Evolutionary conservation across 2,113 vertebrate species (phyloP).

Genomic region (Marcusenius ussheri): DNA sequence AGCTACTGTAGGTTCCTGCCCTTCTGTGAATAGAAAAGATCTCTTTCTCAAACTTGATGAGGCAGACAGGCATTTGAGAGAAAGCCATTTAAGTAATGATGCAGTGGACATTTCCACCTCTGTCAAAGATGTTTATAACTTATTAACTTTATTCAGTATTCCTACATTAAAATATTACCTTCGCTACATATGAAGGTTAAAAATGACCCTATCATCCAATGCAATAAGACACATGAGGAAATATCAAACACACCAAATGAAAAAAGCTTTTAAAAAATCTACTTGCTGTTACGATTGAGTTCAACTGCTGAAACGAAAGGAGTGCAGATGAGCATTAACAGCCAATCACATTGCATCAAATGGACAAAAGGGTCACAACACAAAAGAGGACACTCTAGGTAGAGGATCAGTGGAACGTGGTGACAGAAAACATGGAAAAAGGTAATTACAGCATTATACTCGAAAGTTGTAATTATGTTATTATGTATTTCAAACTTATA

Average conservation of each 20-base stretch:
- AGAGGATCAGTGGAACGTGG: neutral
- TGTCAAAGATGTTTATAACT: neutral
- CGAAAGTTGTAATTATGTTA: neutral
- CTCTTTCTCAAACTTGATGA: neutral
- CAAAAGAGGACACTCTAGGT: neutral
- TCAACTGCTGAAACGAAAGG: neutral
- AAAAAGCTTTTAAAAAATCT: neutral
- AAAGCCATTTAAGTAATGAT: neutral
- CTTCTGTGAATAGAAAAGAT: neutral
- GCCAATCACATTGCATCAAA: neutral
- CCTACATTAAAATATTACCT: neutral
- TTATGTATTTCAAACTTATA: constrained; percentile 1
- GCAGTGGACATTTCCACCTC: neutral
- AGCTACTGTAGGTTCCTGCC: neutral
- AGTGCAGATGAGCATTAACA: neutral
- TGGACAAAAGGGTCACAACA: neutral
- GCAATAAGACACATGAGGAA: neutral
- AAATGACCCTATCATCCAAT: neutral
- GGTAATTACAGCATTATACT: neutral
- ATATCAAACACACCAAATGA: neutral
- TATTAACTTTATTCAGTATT: no score
- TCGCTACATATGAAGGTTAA: neutral
- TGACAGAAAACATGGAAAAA: neutral
- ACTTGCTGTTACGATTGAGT: neutral
- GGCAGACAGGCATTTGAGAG: neutral